Evolutionary conservation across 2,797 vertebrate species (phyloP), one percentile per base, ranked within the genome.

Genomic region (Ptychadena robeensis): DNA sequence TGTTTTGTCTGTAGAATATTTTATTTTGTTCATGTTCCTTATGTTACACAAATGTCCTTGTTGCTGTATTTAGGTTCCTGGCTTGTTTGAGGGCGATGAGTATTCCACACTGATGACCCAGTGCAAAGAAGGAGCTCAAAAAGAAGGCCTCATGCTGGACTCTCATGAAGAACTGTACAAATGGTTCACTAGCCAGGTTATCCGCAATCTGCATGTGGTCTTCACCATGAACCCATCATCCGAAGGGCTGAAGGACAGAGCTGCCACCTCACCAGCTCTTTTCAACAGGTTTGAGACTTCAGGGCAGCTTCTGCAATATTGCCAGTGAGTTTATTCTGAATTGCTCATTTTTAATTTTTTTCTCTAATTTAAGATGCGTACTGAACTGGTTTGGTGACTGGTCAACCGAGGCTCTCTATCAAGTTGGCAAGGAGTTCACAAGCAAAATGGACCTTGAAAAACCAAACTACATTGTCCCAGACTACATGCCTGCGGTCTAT

Each of bases 201-300:
- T 99, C 91, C 95, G 97, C 87, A 99, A 99, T 92, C 95, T 99
- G 64, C 98, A 99, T 1, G 98, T 99, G 2, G 98, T 99, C 83
- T 99, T 99, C 92, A 99, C 98, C 89, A 99, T 99, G 98, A 99
- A 99, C 87, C 98, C 98, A 0, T 99, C 98, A 31, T 99, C 98
- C 0, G 98, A 99, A 89, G 98, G 98, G 4, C 92, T 99, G 88
- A 99, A 99, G 92, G 98, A 99, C 91, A 92, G 98, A 3, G 98
- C 98, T 0, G 98, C 98, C 87, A 99, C 98, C 0, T 99, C 98
- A 15, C 98, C 98, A 30, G 98, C 98, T 0, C 97, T 99, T 10
- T 99, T 99, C 91, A 99, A 99, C 93, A 98, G 98, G 98, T 98
- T 71, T 66, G 68, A 53, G 18, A 6, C 5, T 12, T 0, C 1